Conservation (phyloP, 2,113 vertebrate genomes). For the Gymnogyps californianus region DNA sequence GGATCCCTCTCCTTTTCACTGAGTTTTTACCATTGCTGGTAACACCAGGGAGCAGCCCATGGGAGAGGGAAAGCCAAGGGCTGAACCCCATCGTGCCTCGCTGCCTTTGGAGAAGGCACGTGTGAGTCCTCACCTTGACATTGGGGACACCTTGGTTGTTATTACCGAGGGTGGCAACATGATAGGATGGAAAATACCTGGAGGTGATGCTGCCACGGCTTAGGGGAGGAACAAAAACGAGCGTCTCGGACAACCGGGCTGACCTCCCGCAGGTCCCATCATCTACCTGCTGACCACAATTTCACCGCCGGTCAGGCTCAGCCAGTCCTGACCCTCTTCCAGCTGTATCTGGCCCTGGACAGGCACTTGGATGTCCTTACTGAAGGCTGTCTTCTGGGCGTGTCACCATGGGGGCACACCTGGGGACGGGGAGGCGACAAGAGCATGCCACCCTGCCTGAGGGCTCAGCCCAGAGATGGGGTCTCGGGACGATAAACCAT, state of each 20-base stretch:
- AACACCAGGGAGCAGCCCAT: neutral
- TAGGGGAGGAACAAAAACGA: neutral
- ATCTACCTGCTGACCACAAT: neutral
- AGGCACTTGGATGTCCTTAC: neutral
- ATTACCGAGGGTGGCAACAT: rapidly evolving
- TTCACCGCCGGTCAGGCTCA: rapidly evolving
- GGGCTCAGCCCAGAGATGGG: neutral
- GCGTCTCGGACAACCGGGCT: neutral
- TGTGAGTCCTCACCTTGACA: no score
- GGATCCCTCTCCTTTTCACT: neutral
- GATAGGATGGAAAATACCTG: neutral
- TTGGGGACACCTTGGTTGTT: neutral
- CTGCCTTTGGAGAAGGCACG: neutral
- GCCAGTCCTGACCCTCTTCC: neutral
- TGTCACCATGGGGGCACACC: neutral
- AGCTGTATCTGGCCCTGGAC: neutral
- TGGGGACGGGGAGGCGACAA: neutral
- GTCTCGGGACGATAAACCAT: neutral
- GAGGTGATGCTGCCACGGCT: neutral
- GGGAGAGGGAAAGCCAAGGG: neutral
- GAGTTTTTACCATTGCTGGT: neutral
- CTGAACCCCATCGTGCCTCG: neutral
- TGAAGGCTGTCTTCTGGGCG: neutral
- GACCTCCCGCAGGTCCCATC: rapidly evolving
- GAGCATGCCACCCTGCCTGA: neutral